Evolutionary conservation across 2,888 invertebrate species (phyloP).

Genomic region (Lasioglossum calceatum): DNA sequence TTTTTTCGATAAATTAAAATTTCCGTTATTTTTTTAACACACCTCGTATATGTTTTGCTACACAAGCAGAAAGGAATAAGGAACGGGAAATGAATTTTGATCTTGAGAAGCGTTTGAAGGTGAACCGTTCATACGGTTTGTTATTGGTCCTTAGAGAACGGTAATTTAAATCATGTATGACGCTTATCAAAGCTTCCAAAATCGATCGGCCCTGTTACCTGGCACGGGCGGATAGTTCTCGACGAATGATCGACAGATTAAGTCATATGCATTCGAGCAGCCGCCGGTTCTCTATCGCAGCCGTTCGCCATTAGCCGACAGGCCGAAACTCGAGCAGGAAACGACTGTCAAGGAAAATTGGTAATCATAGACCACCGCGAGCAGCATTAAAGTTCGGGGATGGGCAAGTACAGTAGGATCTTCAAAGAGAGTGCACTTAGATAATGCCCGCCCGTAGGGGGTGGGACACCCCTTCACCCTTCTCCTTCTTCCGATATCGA

Average conservation of each 20-base stretch:
- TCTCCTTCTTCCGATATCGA: slow-evolving; percentile 74
- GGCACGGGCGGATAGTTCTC: slow-evolving; percentile 19
- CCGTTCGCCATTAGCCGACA: slow-evolving; percentile 72
- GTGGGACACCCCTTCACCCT: slow-evolving; percentile 54
- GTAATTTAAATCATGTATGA: neutral
- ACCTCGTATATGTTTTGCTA: neutral
- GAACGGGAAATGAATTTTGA: neutral
- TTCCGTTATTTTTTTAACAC: too few species aligned
- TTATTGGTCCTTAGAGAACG: neutral
- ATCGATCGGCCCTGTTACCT: neutral
- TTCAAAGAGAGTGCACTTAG: slow-evolving; percentile 85
- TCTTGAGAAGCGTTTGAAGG: neutral
- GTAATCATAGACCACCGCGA: slow-evolving; percentile 84
- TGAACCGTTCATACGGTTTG: neutral
- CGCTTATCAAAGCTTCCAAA: slow-evolving; percentile 10
- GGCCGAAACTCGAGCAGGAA: slow-evolving; percentile 78
- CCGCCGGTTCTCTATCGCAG: slow-evolving; percentile 65
- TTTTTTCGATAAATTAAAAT: too few species aligned
- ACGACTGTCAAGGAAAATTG: slow-evolving; percentile 84
- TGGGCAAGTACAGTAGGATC: slow-evolving; percentile 78
- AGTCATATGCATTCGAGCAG: slow-evolving; percentile 54
- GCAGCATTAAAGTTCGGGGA: slow-evolving; percentile 83
- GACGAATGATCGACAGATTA: slow-evolving; percentile 68
- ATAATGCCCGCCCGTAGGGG: slow-evolving; percentile 81
- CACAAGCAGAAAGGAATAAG: neutral